Percentiles rank a stretch among this genome's conserved stretches.
phyloP scores from a whole-genome alignment of 2,113 vertebrate species.

The Phaetusa simplex region DNA sequence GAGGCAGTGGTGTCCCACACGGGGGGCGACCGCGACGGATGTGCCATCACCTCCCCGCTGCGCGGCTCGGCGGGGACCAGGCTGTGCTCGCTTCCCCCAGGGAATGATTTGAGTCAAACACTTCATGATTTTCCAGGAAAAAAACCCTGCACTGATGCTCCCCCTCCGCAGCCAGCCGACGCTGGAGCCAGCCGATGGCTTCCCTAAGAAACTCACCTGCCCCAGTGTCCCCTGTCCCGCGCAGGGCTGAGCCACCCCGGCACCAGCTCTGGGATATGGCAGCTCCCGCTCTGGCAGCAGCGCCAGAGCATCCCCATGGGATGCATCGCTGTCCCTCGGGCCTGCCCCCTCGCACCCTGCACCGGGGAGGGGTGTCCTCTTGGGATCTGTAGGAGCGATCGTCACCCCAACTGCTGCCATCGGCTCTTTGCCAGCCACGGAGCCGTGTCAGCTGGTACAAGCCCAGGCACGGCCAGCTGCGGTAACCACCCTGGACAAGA shows the following conservation, averaged over 20 bases:
- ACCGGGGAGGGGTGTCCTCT: not conserved
- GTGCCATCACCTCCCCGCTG: not conserved
- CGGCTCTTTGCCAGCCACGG: not conserved
- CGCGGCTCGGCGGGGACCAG: not conserved
- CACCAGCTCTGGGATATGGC: not conserved
- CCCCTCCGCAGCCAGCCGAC: not conserved
- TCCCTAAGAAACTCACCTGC: not conserved
- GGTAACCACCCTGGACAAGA: not conserved
- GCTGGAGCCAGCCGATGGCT: not conserved
- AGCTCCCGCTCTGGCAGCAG: accelerated
- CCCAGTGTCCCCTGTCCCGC: not conserved
- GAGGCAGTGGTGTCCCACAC: not conserved
- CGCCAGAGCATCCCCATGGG: not conserved
- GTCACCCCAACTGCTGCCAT: not conserved
- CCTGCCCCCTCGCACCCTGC: not conserved
- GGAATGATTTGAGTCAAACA: not conserved
- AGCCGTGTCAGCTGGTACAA: not conserved
- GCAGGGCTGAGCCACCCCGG: not conserved
- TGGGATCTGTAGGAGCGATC: accelerated
- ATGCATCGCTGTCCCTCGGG: accelerated
- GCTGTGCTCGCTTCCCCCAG: not conserved
- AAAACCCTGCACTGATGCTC: not conserved
- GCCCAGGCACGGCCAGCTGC: not conserved
- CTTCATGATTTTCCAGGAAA: not conserved
- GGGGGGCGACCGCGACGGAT: not conserved